These are phyloP conservation scores for Pseudonaja textilis DNA, from an alignment of 2,113 vertebrate species.

Conservation along the genomic window DNA sequence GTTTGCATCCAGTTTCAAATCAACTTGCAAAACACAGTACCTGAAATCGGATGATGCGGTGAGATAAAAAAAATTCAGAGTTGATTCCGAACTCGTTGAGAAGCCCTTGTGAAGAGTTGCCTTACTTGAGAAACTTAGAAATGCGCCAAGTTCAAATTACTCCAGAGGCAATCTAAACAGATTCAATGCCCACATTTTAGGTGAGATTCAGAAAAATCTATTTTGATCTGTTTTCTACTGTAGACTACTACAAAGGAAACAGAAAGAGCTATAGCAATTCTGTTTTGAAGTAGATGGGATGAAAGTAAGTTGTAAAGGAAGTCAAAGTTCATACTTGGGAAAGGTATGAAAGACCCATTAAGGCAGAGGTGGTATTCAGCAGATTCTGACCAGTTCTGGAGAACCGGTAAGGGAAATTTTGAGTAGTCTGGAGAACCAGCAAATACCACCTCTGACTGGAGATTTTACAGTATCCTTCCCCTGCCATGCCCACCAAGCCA, in stretches of 20 bases:
- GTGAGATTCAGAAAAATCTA: background rate
- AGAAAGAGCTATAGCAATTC: background rate
- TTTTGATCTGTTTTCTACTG: background rate
- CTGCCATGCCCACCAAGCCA: too few species aligned
- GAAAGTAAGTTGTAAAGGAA: background rate
- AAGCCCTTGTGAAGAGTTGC: background rate
- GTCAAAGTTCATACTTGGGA: background rate
- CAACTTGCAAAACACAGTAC: background rate
- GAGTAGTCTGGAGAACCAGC: too few species aligned
- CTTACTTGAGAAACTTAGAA: background rate
- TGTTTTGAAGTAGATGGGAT: background rate
- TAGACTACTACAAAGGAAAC: background rate
- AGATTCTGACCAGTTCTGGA: too few species aligned
- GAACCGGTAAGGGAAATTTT: too few species aligned
- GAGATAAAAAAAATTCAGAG: background rate
- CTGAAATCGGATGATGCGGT: background rate
- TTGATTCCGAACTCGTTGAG: background rate
- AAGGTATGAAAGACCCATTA: background rate
- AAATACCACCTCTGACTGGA: too few species aligned
- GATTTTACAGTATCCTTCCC: too few species aligned
- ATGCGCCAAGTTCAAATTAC: background rate
- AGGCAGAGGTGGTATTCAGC: too few species aligned
- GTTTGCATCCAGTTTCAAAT: background rate
- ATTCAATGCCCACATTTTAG: background rate
- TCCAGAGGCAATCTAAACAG: background rate